These are phyloP conservation scores for Luperina nickerlii DNA, from an alignment of 2,888 invertebrate species.

Conservation along the genomic window DNA sequence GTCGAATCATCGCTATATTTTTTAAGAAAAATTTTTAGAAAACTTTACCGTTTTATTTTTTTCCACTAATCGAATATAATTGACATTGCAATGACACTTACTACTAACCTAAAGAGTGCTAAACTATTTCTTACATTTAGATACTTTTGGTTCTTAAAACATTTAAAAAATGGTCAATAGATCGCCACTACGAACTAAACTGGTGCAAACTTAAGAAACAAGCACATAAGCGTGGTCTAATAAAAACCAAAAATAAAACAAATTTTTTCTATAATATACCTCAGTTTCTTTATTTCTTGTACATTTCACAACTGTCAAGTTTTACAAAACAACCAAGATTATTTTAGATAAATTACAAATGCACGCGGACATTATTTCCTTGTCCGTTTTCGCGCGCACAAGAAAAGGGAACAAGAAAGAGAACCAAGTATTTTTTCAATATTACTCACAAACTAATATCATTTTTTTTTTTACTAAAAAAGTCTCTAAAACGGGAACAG, in stretches of 20 bases:
- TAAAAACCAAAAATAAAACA: constrained; percentile 83
- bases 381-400: constrained; percentile 46
- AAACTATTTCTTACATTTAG: constrained; percentile 86
- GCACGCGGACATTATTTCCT: constrained; percentile 39
- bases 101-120: constrained; percentile 89
- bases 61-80: constrained; percentile 89
- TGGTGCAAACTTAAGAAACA: constrained; percentile 83
- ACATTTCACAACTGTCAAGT: constrained; percentile 86
- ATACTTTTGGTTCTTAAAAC: constrained; percentile 84
- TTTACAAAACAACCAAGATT: constrained; percentile 80
- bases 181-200: constrained; percentile 72
- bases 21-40: constrained; percentile 84
- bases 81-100: constrained; percentile 90
- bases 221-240: constrained; percentile 83
- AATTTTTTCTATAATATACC: constrained; percentile 83
- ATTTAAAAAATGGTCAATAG: constrained; percentile 72
- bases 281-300: constrained; percentile 87
- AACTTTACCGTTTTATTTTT: constrained; percentile 85
- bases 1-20: constrained; percentile 74
- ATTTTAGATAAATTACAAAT: constrained; percentile 55
- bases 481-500: constrained; percentile 75
- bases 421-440: constrained; percentile 67
- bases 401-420: constrained; percentile 64
- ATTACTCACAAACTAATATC: constrained; percentile 78
- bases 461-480: constrained; percentile 74